phyloP scores from a whole-genome alignment of 2,888 invertebrate species.

The Melipona bicolor region DNA sequence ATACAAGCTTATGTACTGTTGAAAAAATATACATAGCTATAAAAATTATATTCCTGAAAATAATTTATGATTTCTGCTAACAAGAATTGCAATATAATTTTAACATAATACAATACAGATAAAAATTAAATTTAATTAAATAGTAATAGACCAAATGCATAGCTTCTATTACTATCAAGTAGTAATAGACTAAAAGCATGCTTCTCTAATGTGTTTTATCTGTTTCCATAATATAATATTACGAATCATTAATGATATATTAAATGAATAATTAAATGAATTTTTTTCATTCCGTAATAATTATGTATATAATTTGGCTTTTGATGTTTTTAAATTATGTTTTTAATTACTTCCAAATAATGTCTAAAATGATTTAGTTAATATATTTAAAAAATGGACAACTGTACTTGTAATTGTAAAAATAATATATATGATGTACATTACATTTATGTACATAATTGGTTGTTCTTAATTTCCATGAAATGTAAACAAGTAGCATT shows the following conservation, averaged over 20 bases:
- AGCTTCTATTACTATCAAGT: slow-evolving; percentile 1
- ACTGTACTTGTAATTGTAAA: slow-evolving; percentile 37
- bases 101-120: slow-evolving; percentile 17
- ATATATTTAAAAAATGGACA: slow-evolving; percentile 12
- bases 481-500: slow-evolving; percentile 16
- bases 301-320: not conserved
- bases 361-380: slow-evolving; percentile 11
- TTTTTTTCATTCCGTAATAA: not conserved
- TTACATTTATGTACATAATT: slow-evolving; percentile 29
- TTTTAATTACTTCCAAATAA: not conserved
- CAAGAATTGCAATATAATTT: slow-evolving; percentile 21
- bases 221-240: not conserved
- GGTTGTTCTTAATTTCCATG: slow-evolving; percentile 23
- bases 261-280: not conserved
- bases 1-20: slow-evolving; percentile 29
- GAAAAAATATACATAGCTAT: slow-evolving; percentile 29
- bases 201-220: slow-evolving; percentile 7
- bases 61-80: slow-evolving; percentile 14
- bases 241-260: not conserved
- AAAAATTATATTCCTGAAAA: slow-evolving; percentile 31
- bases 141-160: slow-evolving; percentile 4
- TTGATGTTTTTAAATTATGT: not conserved
- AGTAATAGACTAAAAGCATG: not conserved
- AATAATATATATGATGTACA: slow-evolving; percentile 41
- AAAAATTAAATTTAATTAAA: slow-evolving; percentile 21